Percentiles rank a stretch among this genome's conserved stretches.
These are phyloP conservation scores for Champsocephalus gunnari DNA, from an alignment of 2,797 vertebrate genomes.

Conservation along the genomic window DNA sequence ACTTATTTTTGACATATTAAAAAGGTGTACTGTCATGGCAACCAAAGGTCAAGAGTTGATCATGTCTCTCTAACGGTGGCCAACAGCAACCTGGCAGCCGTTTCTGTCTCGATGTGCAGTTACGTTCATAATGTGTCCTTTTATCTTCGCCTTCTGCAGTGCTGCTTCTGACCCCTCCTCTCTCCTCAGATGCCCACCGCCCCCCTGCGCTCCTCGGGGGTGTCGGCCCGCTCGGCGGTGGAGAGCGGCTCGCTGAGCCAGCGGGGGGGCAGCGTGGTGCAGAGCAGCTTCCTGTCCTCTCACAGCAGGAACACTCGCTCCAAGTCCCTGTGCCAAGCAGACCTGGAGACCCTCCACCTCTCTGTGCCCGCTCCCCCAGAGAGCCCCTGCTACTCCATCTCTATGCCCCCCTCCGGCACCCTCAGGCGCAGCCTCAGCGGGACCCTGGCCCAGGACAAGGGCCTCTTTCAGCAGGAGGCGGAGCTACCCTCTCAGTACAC, in stretches of 20 bases:
- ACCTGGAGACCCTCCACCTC: slow-evolving; percentile 56
- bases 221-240: slow-evolving; percentile 83
- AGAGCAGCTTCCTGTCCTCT: slow-evolving; percentile 50
- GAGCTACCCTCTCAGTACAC: slow-evolving; percentile 77
- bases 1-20: too few relatives aligned
- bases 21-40: too few relatives aligned
- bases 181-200: slow-evolving; percentile 75
- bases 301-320: slow-evolving; percentile 64
- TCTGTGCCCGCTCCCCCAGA: slow-evolving; percentile 48
- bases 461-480: slow-evolving; percentile 70
- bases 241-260: slow-evolving; percentile 83
- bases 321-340: slow-evolving; percentile 70
- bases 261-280: slow-evolving; percentile 46
- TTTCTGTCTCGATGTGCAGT: too few relatives aligned
- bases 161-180: slow-evolving; percentile 12
- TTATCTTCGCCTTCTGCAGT: background rate
- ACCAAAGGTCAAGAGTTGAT: too few relatives aligned
- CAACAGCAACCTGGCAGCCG: too few relatives aligned
- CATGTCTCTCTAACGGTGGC: too few relatives aligned
- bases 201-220: slow-evolving; percentile 72
- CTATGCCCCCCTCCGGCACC: slow-evolving; percentile 38
- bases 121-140: background rate
- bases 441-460: slow-evolving; percentile 71
- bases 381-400: slow-evolving; percentile 54
- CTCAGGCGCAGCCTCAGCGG: slow-evolving; percentile 84